Evolutionary conservation across 2,888 invertebrate species (phyloP).

Genomic region (Halocaridina rubra): DNA sequence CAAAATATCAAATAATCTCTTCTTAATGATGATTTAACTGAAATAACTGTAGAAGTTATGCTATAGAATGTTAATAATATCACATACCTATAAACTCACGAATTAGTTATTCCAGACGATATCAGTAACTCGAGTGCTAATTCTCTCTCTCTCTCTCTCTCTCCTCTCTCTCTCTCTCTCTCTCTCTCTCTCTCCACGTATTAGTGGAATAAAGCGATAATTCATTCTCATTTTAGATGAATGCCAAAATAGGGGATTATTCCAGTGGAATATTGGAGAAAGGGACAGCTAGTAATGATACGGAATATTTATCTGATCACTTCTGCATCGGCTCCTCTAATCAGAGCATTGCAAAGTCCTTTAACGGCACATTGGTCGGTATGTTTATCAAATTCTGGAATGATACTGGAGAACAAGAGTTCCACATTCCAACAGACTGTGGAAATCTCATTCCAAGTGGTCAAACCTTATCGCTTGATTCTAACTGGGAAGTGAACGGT

Average conservation of each 20-base stretch:
- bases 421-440: not conserved
- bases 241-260: not conserved
- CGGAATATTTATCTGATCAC: not conserved
- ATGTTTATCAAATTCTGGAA: not conserved
- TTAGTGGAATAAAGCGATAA: not conserved
- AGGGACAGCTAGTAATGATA: not conserved
- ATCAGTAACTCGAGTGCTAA: too few relatives aligned
- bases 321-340: not conserved
- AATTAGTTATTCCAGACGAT: too few relatives aligned
- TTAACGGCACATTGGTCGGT: not conserved
- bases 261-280: not conserved
- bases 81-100: too few relatives aligned
- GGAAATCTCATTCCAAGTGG: not conserved
- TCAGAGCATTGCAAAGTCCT: not conserved
- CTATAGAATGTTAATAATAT: too few relatives aligned
- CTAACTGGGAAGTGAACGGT: not conserved
- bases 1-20: not conserved
- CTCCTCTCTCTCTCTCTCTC: too few relatives aligned
- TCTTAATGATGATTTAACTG: not conserved
- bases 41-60: too few relatives aligned
- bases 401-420: not conserved
- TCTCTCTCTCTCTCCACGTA: too few relatives aligned
- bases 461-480: not conserved
- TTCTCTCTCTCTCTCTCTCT: too few relatives aligned
- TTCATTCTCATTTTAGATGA: not conserved